A percentile compares a stretch with the other conserved stretches of the same genome.
These are phyloP conservation scores for Drosophila barbarae DNA, from an alignment of 2,888 invertebrate genomes.

Conservation along the genomic window DNA sequence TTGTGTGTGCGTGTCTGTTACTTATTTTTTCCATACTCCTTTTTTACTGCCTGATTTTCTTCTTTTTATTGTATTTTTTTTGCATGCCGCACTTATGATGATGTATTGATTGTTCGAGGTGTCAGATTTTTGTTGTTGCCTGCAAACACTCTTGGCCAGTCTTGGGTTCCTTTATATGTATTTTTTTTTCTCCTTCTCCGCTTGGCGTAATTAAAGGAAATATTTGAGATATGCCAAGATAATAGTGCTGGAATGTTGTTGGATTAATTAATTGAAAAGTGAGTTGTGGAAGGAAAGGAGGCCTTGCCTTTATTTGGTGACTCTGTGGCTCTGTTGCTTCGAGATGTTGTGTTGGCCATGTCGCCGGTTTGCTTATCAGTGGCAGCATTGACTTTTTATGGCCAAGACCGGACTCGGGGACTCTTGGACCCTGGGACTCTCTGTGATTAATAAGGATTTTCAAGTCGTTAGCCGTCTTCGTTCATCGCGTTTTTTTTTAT, in stretches of 20 bases:
- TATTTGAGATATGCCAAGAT: conserved; percentile 75
- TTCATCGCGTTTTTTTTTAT: conserved; percentile 41
- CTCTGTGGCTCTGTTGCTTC: conserved; percentile 14
- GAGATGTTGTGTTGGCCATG: conserved; percentile 52
- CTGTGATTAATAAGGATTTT: conserved; percentile 75
- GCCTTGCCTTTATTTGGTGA: conserved; percentile 42
- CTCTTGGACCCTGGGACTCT: conserved; percentile 39
- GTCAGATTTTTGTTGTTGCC: conserved; percentile 66
- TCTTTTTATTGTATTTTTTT: neutral
- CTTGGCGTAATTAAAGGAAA: conserved; percentile 73
- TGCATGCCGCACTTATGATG: conserved; percentile 69
- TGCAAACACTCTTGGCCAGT: conserved; percentile 24
- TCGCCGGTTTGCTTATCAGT: conserved; percentile 72
- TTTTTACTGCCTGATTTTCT: conserved; percentile 22
- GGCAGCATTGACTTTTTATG: conserved; percentile 70
- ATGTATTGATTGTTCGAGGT: conserved; percentile 74
- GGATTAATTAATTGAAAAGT: conserved; percentile 74
- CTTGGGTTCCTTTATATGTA: conserved; percentile 10
- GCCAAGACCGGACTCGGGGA: conserved; percentile 43
- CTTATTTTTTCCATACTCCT: conserved; percentile 37
- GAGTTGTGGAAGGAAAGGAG: conserved; percentile 63
- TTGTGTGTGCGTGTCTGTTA: conserved; percentile 70
- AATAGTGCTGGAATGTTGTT: conserved; percentile 75
- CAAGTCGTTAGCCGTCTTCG: conserved; percentile 66
- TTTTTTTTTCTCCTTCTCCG: conserved; percentile 19